These are phyloP conservation scores for Lucilia sericata DNA, from an alignment of 1,140 invertebrate species.

Conservation along the genomic window DNA sequence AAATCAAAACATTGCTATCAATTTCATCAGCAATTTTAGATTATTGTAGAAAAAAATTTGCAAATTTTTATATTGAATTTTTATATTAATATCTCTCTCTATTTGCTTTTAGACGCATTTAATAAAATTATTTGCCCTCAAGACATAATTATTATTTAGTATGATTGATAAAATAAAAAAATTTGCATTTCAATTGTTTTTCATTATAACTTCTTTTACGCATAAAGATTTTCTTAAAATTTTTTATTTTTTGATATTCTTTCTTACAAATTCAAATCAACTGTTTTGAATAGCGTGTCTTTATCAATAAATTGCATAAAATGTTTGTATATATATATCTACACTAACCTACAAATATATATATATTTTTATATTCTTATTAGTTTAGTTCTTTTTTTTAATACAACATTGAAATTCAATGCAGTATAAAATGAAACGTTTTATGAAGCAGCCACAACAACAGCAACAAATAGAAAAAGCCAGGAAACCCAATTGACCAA, in stretches of 20 bases:
- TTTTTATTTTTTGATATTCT: too few relatives aligned
- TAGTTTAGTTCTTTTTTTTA: neutral
- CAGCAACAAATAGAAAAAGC: too few relatives aligned
- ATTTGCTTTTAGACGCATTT: too few relatives aligned
- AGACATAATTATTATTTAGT: conserved; percentile 4
- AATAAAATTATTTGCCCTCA: neutral
- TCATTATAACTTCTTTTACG: neutral
- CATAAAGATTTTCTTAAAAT: too few relatives aligned
- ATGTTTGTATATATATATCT: neutral
- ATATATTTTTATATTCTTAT: too few relatives aligned
- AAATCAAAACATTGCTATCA: too few relatives aligned
- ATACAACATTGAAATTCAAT: conserved; percentile 13
- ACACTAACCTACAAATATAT: too few relatives aligned
- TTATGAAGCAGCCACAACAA: neutral
- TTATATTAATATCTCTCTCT: too few relatives aligned
- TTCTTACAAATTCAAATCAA: neutral
- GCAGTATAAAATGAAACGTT: conserved; percentile 8
- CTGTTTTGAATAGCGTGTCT: neutral
- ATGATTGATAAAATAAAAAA: neutral
- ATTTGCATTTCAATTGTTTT: conserved; percentile 6
- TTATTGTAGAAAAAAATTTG: too few relatives aligned
- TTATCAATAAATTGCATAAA: conserved; percentile 17
- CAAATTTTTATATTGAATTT: too few relatives aligned
- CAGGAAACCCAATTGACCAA: too few relatives aligned
- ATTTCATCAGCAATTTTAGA: too few relatives aligned